Evolutionary conservation across 2,888 invertebrate species (phyloP).

Genomic region (Oligia strigilis): DNA sequence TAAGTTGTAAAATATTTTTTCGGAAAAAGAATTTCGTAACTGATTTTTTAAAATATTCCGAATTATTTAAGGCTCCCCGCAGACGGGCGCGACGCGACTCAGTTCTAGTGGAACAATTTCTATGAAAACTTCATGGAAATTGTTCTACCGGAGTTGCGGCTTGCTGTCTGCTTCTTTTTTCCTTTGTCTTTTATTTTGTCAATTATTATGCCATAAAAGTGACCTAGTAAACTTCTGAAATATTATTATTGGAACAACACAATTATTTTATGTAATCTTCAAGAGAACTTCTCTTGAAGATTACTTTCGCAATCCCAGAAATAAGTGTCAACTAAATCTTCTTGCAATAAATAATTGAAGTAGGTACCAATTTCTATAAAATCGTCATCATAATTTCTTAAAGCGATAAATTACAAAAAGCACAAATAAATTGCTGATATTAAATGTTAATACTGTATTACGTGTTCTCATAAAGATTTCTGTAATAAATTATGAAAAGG

Average conservation of each 20-base stretch:
- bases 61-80: neutral
- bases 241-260: neutral
- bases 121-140: conserved; percentile 2
- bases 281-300: neutral
- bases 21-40: conserved; percentile 12
- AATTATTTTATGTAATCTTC: neutral
- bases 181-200: neutral
- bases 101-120: neutral
- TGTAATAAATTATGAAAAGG: conserved; percentile 60
- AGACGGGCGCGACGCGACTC: neutral
- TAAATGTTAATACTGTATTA: conserved; percentile 59
- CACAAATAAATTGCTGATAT: conserved; percentile 55
- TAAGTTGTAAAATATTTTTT: conserved; percentile 36
- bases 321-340: neutral
- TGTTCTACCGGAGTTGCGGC: neutral
- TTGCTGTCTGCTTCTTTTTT: neutral
- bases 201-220: neutral
- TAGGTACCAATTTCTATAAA: conserved; percentile 26
- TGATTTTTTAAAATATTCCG: conserved; percentile 1
- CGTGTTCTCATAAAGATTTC: conserved; percentile 39
- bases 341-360: conserved; percentile 12
- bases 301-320: neutral
- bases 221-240: neutral
- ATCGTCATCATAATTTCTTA: conserved; percentile 30
- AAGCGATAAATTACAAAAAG: conserved; percentile 39